Percentiles rank a stretch among this genome's conserved stretches.
phyloP scores from a whole-genome alignment of 2,113 vertebrate species.

The Carlito syrichta region DNA sequence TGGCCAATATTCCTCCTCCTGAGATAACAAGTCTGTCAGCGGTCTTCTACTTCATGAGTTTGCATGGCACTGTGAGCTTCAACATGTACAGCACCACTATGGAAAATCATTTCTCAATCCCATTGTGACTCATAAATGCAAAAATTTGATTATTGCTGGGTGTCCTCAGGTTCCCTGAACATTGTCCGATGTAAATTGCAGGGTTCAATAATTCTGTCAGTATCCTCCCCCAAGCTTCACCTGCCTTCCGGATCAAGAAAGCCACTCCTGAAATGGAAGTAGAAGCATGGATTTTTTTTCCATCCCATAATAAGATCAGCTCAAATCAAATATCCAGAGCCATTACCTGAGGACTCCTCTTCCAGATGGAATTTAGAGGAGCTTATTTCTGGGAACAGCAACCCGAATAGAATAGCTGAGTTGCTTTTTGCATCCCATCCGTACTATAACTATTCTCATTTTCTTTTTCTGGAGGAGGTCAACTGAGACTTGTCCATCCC shows the following conservation, averaged over 20 bases:
- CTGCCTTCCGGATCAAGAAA: no score
- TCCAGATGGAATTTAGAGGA: background rate
- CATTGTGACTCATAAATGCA: background rate
- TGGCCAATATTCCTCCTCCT: background rate
- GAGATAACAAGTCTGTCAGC: fast-evolving
- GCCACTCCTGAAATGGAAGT: background rate
- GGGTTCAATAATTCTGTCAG: background rate
- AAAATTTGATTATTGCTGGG: background rate
- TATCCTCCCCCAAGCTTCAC: no score
- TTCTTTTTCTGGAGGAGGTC: background rate
- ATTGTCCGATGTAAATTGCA: background rate
- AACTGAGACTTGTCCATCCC: background rate
- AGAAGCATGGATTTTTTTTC: background rate
- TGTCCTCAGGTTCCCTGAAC: background rate
- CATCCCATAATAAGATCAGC: background rate
- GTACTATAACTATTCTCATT: background rate
- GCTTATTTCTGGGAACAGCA: background rate
- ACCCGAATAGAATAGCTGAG: background rate
- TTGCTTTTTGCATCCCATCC: background rate
- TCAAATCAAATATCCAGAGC: background rate
- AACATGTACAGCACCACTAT: background rate
- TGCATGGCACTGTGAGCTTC: no score
- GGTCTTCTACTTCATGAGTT: background rate
- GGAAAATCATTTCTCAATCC: background rate
- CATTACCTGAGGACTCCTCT: background rate